Base-by-base conservation (phyloP, 2,888 invertebrate species). In the Tricholauxania praeusta region DNA sequence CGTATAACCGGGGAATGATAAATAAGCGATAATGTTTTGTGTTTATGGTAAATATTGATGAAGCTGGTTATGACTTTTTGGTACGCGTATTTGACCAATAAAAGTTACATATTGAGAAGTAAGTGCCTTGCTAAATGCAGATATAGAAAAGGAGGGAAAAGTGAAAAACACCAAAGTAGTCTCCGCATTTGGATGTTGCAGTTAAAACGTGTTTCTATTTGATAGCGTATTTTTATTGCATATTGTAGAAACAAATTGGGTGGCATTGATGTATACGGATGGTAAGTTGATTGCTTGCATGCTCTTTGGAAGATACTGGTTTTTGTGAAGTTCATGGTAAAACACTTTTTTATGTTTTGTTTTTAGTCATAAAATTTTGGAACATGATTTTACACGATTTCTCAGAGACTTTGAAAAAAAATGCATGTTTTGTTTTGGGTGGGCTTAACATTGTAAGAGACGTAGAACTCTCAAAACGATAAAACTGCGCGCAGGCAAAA, bases 11-110 rank as follows among this genome's bases (percentile, higher is more conserved):
- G 51, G 3, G 22, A 70, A 63, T 73, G 78, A 77, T 78, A 77
- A 78, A 78, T 75, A 77, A 76, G 78, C 78, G 77, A 78, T 78
- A 78, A 76, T 75, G 77, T 77, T 77, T 76, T 74, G 75, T 76
- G 77, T 75, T 76, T 77, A 77, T 77, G 78, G 77, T 75, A 77
- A 77, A 75, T 75, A 77, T 78, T 77, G 78, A 74, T 78, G 32
- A 71, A 75, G 72, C 69, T 72, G 72, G 75, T 78, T 77, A 71
- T 59, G 68, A 14, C 57, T 57, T 57, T 15, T 57, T 39, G 1
- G 10, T 10, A 39, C 10, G 39, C 39, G 39, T 39, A 39, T 39
- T 39, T 39, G 39, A 39, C 39, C 39, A 39, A 28, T 57, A 15
- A 57, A 28, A 57, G 15, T 19, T 28, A 28, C 57, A 57, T 28